Conservation (phyloP, 2,888 invertebrate species). For the Agrochola macilenta region DNA sequence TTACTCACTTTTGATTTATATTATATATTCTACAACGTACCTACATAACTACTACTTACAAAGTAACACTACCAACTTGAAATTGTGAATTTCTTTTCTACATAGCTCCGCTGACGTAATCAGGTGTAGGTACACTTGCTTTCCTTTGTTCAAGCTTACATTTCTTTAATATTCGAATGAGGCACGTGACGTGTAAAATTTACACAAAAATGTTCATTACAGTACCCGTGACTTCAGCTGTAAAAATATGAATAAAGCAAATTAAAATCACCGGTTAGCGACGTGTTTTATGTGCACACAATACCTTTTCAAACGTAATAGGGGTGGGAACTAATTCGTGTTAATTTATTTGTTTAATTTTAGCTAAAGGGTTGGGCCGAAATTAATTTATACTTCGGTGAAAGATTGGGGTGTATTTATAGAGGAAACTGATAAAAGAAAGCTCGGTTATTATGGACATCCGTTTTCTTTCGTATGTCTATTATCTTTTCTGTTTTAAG, state of each 20-base stretch:
- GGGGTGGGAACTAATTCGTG: slow-evolving; percentile 46
- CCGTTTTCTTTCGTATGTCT: neutral
- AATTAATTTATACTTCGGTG: slow-evolving; percentile 41
- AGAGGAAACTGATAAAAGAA: slow-evolving; percentile 35
- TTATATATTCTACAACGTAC: slow-evolving; percentile 1
- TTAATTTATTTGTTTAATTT: slow-evolving; percentile 59
- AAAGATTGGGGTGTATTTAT: slow-evolving; percentile 27
- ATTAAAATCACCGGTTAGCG: slow-evolving; percentile 37
- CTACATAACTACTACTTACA: neutral
- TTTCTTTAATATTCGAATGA: slow-evolving; percentile 34
- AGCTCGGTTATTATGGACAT: neutral
- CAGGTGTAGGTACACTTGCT: neutral
- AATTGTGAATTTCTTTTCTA: slow-evolving; percentile 16
- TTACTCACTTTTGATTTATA: slow-evolving; percentile 30
- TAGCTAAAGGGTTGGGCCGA: slow-evolving; percentile 24
- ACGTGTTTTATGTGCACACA: slow-evolving; percentile 40
- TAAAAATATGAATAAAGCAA: slow-evolving; percentile 52
- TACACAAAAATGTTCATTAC: slow-evolving; percentile 23
- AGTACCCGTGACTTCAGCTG: slow-evolving; percentile 2
- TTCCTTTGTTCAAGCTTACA: slow-evolving; percentile 46
- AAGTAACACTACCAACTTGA: slow-evolving; percentile 7
- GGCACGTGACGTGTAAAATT: slow-evolving; percentile 19
- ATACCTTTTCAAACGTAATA: slow-evolving; percentile 39
- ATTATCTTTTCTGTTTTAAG: neutral
- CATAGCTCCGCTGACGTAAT: slow-evolving; percentile 49